These are phyloP conservation scores for Papilio gigon DNA, from an alignment of 2,888 invertebrate genomes.

Conservation along the genomic window DNA sequence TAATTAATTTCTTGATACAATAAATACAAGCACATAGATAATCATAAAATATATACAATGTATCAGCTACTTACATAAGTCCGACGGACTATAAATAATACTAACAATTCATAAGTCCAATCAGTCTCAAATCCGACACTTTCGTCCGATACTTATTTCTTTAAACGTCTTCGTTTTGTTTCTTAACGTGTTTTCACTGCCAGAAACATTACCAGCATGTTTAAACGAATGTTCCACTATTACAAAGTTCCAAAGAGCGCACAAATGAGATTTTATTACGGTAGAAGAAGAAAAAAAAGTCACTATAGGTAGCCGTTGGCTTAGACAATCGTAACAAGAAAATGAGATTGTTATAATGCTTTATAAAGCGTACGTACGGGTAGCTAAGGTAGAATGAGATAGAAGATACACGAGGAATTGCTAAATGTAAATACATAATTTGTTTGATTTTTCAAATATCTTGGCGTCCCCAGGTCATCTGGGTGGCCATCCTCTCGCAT, in stretches of 20 bases:
- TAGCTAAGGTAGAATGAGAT: no score
- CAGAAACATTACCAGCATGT: neutral
- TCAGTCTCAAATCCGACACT: slow-evolving; percentile 32
- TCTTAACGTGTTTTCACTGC: neutral
- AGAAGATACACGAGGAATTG: no score
- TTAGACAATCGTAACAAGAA: no score
- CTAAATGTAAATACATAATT: no score
- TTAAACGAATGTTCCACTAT: neutral
- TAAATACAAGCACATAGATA: slow-evolving; percentile 6
- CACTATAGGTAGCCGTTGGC: no score
- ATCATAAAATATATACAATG: slow-evolving; percentile 13
- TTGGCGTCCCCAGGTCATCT: no score
- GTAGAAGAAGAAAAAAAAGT: no score
- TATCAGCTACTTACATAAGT: neutral
- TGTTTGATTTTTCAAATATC: no score
- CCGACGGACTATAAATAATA: slow-evolving; percentile 21
- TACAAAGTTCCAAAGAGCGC: neutral
- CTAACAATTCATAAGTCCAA: slow-evolving; percentile 40
- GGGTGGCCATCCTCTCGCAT: no score
- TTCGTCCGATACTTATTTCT: neutral
- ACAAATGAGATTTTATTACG: no score
- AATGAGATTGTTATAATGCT: no score
- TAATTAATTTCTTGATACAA: neutral
- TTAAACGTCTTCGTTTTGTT: neutral
- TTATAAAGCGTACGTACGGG: no score